Evolutionary conservation across 2,113 vertebrate genomes (phyloP).

Genomic region (Melanerpes formicivorus): DNA sequence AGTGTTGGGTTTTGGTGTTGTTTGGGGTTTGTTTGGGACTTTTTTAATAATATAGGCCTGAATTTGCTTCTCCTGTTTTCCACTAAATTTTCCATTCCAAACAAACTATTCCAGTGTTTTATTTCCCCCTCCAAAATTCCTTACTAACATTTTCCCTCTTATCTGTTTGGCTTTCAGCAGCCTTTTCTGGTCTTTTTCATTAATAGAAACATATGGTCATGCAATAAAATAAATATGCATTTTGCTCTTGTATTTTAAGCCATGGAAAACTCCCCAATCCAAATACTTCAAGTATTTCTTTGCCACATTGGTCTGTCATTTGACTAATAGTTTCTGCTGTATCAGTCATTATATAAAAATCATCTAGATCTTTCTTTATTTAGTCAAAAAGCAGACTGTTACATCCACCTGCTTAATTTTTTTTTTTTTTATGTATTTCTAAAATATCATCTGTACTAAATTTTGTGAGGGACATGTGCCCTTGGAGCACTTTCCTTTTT

Average conservation of each 20-base stretch:
- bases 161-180: slow-evolving; percentile 35
- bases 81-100: background rate
- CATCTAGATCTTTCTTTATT: background rate
- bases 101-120: background rate
- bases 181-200: slow-evolving; percentile 17
- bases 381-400: background rate
- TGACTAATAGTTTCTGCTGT: background rate
- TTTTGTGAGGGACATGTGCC: background rate
- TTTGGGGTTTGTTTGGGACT: no score
- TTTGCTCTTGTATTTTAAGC: background rate
- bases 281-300: background rate
- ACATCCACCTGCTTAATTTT: background rate
- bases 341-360: background rate
- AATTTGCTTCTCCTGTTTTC: background rate
- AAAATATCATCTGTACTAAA: background rate
- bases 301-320: background rate
- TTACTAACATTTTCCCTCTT: slow-evolving; percentile 28
- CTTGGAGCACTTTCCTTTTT: background rate
- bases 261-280: background rate
- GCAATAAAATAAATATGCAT: slow-evolving; percentile 4
- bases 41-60: no score
- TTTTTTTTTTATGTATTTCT: background rate
- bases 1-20: no score
- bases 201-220: slow-evolving; percentile 23
- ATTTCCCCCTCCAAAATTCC: slow-evolving; percentile 2